phyloP scores from a whole-genome alignment of 2,113 vertebrate species.

The Oophaga pumilio region DNA sequence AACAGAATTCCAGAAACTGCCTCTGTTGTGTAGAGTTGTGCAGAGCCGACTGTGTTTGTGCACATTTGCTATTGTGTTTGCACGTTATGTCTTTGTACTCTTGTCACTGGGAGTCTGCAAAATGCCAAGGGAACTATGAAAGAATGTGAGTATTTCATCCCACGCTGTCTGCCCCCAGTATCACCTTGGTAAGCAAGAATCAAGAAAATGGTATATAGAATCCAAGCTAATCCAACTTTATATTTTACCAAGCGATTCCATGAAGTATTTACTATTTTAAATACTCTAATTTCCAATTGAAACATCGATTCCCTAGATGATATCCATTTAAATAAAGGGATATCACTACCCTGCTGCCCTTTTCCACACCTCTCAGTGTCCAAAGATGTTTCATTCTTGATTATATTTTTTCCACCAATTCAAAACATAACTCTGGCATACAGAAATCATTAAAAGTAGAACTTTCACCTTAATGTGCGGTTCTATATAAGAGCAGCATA shows the following conservation, averaged over 20 bases:
- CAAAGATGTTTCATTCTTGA: neutral
- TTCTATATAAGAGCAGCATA: no score
- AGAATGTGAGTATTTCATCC: conserved; percentile 51
- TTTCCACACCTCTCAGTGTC: neutral
- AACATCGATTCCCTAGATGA: conserved; percentile 5
- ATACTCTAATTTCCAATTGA: conserved; percentile 17
- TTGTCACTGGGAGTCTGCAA: conserved; percentile 54
- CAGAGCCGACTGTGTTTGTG: conserved; percentile 49
- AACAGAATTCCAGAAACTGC: conserved; percentile 48
- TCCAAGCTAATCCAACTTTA: conserved; percentile 18
- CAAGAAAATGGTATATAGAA: conserved; percentile 19
- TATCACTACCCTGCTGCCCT: neutral
- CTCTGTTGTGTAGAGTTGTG: conserved; percentile 29
- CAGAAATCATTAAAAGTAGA: no score
- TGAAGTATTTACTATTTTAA: neutral
- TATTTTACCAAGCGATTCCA: conserved; percentile 3
- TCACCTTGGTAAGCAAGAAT: conserved; percentile 36
- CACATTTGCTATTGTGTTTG: conserved; percentile 52
- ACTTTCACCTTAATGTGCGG: no score
- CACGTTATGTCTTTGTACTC: conserved; percentile 49
- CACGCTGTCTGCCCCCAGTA: conserved; percentile 55
- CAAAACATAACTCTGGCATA: no score
- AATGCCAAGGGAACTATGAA: conserved; percentile 54
- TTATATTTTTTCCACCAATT: neutral
- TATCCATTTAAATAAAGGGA: neutral